phyloP scores from a whole-genome alignment of 2,888 invertebrate genomes.

The Xestia sexstrigata region DNA sequence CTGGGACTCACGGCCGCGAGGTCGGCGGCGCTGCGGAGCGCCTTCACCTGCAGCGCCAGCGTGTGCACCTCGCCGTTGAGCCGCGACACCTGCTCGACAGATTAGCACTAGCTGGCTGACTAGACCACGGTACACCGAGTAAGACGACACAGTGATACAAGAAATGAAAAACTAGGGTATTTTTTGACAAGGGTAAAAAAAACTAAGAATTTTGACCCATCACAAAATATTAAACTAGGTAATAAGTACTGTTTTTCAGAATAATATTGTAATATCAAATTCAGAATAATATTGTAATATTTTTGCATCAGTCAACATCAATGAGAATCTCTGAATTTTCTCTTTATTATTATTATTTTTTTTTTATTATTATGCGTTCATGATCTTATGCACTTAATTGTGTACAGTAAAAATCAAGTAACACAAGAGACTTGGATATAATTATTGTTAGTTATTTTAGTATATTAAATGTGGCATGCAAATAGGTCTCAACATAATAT shows the following conservation, averaged over 20 bases:
- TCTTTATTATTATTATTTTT: too few relatives aligned
- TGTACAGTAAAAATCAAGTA: not conserved
- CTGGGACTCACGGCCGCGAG: constrained; percentile 86
- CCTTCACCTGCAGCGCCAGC: constrained; percentile 92
- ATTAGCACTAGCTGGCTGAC: constrained; percentile 41
- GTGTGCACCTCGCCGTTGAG: constrained; percentile 94
- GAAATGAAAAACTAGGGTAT: not conserved
- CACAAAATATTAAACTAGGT: not conserved
- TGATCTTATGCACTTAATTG: not conserved
- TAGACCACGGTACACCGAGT: constrained; percentile 19
- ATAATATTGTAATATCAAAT: too few relatives aligned
- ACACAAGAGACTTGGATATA: not conserved
- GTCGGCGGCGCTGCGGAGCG: constrained; percentile 78
- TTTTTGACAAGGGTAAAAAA: not conserved
- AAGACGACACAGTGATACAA: constrained; percentile 6
- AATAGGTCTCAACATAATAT: not conserved
- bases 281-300: not conserved
- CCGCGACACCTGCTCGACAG: constrained; percentile 87
- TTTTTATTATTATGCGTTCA: not conserved
- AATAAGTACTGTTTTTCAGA: not conserved
- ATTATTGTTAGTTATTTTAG: constrained; percentile 30
- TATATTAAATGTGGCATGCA: constrained; percentile 24
- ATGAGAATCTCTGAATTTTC: not conserved
- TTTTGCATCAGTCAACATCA: not conserved
- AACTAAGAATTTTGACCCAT: not conserved